A percentile compares a stretch with the other conserved stretches of the same genome.
phyloP scores from a whole-genome alignment of 1,140 invertebrate genomes.

The Panonychus citri region DNA sequence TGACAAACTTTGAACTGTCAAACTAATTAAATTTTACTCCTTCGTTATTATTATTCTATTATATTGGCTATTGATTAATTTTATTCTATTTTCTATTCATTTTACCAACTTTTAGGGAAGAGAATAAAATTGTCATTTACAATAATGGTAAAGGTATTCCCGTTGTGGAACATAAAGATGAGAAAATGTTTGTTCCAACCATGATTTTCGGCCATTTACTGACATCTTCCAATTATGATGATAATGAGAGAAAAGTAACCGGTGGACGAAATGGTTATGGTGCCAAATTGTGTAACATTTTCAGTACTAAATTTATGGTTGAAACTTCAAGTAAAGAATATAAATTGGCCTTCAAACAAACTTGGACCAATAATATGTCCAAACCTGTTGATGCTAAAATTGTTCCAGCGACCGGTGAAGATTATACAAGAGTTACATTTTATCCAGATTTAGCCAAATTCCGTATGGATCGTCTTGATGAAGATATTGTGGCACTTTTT shows the following conservation, averaged over 20 bases:
- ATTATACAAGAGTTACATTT: slow-evolving; percentile 90
- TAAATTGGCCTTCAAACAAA: slow-evolving; percentile 71
- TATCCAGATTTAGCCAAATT: slow-evolving; percentile 86
- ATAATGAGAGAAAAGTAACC: slow-evolving; percentile 74
- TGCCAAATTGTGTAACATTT: slow-evolving; percentile 98
- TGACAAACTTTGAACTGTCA: no score
- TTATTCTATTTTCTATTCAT: background rate
- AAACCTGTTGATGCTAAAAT: slow-evolving; percentile 71
- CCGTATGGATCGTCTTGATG: slow-evolving; percentile 76
- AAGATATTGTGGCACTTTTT: slow-evolving; percentile 85
- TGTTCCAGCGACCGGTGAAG: slow-evolving; percentile 33
- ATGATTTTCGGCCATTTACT: slow-evolving; percentile 98
- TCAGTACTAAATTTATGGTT: slow-evolving; percentile 84
- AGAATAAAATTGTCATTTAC: slow-evolving; percentile 77
- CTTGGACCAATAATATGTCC: slow-evolving; percentile 85
- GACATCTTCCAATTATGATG: slow-evolving; percentile 98
- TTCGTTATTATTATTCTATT: background rate
- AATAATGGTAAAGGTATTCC: slow-evolving; percentile 98
- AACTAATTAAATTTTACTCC: no score
- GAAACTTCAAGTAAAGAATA: slow-evolving; percentile 79
- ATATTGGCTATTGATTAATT: background rate
- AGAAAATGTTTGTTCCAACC: slow-evolving; percentile 97
- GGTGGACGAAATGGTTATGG: slow-evolving; percentile 97
- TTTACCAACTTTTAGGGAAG: slow-evolving; percentile 42
- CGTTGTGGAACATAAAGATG: slow-evolving; percentile 85